Evolutionary conservation across 2,888 invertebrate genomes (phyloP), one percentile per base, ranked within the genome.

Genomic region (Synanthedon formicaeformis): DNA sequence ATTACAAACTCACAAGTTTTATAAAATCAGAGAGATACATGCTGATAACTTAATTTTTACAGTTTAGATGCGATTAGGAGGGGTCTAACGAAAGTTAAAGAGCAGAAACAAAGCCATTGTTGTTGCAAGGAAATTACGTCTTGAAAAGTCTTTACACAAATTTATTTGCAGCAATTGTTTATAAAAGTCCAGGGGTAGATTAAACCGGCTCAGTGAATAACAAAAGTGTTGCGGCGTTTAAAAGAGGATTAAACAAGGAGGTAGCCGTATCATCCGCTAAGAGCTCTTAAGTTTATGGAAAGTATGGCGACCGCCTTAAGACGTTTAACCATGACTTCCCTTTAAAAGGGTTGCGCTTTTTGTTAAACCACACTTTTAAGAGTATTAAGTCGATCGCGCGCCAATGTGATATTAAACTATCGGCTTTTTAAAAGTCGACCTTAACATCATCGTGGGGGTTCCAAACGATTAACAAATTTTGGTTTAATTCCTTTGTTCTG

Each of bases 291-390:
- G 77, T 81, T 82, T 81, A 83, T 81, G 76, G 83, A 81, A 81
- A 82, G 78, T 79, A 78, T 78, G 75, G 74, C 76, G 73, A 73
- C 69, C 27, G 51, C 50, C 68, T 72, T 82, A 79, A 82, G 77
- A 73, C 73, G 75, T 74, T 81, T 81, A 77, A 71, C 76, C 77
- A 77, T 81, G 82, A 84, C 80, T 82, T 76, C 75, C 75, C 73
- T 78, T 78, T 70, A 69, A 84, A 86, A 84, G 84, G 84, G 82
- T 85, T 86, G 84, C 77, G 72, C 77, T 85, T 86, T 84, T 83
- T 86, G 77, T 85, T 69, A 75, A 73, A 82, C 78, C 79, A 81
- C 75, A 71, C 66, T 76, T 78, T 71, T 71, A 71, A 73, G 66
- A 63, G 69, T 67, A 69, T 65, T 71, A 72, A 67, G 73, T 71